Conservation (phyloP, 2,797 vertebrate species). For the Apogon talboti region DNA sequence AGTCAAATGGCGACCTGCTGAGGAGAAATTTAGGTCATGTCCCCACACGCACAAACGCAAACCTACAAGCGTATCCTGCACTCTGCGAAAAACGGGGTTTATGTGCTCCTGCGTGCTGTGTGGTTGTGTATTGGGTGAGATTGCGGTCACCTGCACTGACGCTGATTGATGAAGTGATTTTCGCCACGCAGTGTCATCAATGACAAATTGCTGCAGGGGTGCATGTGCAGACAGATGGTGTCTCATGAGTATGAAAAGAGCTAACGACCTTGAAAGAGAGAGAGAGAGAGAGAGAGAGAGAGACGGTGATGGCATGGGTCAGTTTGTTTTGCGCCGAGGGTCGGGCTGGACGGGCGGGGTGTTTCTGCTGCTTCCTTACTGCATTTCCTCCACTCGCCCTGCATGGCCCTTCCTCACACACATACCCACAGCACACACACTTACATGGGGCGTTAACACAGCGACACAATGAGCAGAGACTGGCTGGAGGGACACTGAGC, state of each 20-base stretch:
- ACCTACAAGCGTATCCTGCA: not conserved
- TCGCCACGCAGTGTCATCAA: slow-evolving; percentile 9
- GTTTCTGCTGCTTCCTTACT: slow-evolving; percentile 63
- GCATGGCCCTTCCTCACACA: not conserved
- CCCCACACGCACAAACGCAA: slow-evolving; percentile 1
- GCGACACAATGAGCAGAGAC: slow-evolving; percentile 68
- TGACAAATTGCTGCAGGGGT: slow-evolving; percentile 38
- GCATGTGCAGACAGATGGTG: slow-evolving; percentile 53
- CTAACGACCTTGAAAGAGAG: slow-evolving; percentile 50
- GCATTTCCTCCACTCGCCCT: slow-evolving; percentile 53
- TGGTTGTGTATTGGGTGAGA: slow-evolving; percentile 14
- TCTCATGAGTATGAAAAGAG: slow-evolving; percentile 37
- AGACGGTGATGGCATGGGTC: slow-evolving; percentile 23
- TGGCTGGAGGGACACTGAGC: slow-evolving; percentile 58
- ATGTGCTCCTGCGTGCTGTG: not conserved
- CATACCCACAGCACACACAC: slow-evolving; percentile 8
- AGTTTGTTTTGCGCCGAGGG: slow-evolving; percentile 32
- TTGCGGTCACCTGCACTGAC: slow-evolving; percentile 7
- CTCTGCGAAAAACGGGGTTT: not conserved
- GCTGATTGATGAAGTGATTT: slow-evolving; percentile 47
- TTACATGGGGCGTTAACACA: slow-evolving; percentile 41
- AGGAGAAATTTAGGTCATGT: slow-evolving; percentile 34
- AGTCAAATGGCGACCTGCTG: slow-evolving; percentile 12
- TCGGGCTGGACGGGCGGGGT: slow-evolving; percentile 49
- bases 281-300: not conserved